Evolutionary conservation across 1,140 invertebrate genomes (phyloP), one percentile per base, ranked within the genome.

Genomic region (Brachionus rotundiformis): DNA sequence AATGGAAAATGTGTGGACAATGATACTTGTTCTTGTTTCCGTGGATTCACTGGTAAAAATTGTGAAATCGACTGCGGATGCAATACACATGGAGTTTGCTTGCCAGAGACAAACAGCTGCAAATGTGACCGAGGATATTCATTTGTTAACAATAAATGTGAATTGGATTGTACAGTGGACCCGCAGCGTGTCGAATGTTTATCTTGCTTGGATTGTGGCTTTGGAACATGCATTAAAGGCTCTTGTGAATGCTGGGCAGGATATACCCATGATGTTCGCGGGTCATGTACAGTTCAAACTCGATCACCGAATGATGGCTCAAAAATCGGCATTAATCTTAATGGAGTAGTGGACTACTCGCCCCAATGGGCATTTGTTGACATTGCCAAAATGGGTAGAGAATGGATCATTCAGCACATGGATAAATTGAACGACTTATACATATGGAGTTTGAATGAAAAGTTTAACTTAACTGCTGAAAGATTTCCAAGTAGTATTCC

Each of bases 331-430:
- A 83, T 85, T 33, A 85, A 85, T 71, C 33, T 85, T 0, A 84
- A 73, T 4, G 85, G 84, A 7, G 61, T 85, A 1, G 81, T 82
- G 2, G 84, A 85, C 54, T 85, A 83, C 25, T 84, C 84, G 0
- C 82, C 84, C 0, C 84, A 85, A 73, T 36, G 84, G 23, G 84
- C 84, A 39, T 85, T 84, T 77, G 84, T 84, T 2, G 84, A 85
- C 49, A 71, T 84, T 13, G 83, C 81, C n/a, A 85, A 84, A 75
- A 76, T 83, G 25, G 84, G 84, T 0, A 80, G 81, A 8, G 81
- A 82, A 5, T 85, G 85, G 85, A 82, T 85, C 27, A 85, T 84
- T 2, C 83, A 84, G 6, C 68, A 73, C 19, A 73, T 41, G 36
- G 68, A 73, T 19, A 25, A 73, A 13, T 73, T 73, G n/a, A 73